A percentile compares a stretch with the other conserved stretches of the same genome.
Evolutionary conservation across 2,797 vertebrate species (phyloP).

Genomic region (Sebastes steindachneri): DNA sequence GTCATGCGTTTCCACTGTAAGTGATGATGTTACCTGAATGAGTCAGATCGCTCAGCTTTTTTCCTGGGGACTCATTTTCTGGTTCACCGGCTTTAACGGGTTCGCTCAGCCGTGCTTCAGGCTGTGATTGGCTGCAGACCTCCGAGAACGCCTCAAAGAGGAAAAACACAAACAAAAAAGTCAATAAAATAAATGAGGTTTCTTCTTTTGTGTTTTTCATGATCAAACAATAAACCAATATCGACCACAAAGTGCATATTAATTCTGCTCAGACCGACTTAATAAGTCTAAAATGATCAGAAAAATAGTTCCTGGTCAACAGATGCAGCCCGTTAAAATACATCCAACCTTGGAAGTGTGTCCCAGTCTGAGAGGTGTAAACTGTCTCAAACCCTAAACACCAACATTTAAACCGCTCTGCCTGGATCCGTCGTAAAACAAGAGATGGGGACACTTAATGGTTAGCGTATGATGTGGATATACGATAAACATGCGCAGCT

Average conservation of each 20-base stretch:
- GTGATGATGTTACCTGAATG: conserved; percentile 50
- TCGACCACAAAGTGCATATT: background rate
- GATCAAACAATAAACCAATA: conserved; percentile 29
- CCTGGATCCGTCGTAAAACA: conserved; percentile 6
- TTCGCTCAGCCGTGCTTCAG: background rate
- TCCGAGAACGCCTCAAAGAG: conserved; percentile 1
- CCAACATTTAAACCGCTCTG: conserved; percentile 9
- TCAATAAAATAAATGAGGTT: conserved; percentile 7
- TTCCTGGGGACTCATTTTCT: conserved; percentile 43
- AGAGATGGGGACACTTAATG: conserved; percentile 36
- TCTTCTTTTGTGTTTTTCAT: conserved; percentile 22
- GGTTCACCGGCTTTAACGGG: conserved; percentile 41
- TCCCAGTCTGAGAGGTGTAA: conserved; percentile 29
- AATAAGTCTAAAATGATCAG: background rate
- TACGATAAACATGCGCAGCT: conserved; percentile 26
- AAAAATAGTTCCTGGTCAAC: conserved; percentile 6
- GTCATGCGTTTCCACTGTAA: conserved; percentile 46
- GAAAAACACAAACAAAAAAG: conserved; percentile 10
- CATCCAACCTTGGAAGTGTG: background rate
- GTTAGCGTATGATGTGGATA: conserved; percentile 35
- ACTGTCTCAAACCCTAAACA: conserved; percentile 24
- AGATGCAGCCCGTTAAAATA: conserved; percentile 30
- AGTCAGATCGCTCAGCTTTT: conserved; percentile 37
- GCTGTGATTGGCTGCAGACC: conserved; percentile 47
- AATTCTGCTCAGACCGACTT: background rate